These are phyloP conservation scores for Picus viridis DNA, from an alignment of 2,797 vertebrate species.

Conservation along the genomic window DNA sequence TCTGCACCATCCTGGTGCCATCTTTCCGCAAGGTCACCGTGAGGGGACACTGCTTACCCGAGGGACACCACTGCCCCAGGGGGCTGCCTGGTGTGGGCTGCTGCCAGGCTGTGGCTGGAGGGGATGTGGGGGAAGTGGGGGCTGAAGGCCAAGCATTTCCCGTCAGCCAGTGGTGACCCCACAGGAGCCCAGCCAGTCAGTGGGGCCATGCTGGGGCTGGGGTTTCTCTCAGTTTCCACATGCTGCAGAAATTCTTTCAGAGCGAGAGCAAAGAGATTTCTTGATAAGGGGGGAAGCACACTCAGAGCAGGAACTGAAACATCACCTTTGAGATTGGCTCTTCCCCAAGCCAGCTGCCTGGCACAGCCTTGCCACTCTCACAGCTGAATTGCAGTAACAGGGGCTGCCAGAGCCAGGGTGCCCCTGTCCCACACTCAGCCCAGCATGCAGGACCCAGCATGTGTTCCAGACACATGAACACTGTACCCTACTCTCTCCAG, in stretches of 20 bases:
- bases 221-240: not conserved
- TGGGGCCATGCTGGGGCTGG: not conserved
- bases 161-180: accelerated
- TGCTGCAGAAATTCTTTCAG: not conserved
- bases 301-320: conserved; percentile 13
- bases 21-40: not conserved
- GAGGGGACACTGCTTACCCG: not conserved
- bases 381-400: not conserved
- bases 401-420: accelerated
- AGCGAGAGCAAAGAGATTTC: not conserved
- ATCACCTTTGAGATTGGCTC: not conserved
- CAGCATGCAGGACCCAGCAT: accelerated
- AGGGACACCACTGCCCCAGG: accelerated
- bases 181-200: accelerated
- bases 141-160: not conserved
- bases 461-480: accelerated
- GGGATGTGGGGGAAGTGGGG: not conserved
- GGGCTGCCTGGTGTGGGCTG: not conserved
- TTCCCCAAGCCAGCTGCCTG: accelerated
- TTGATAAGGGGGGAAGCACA: not conserved
- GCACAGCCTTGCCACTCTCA: not conserved
- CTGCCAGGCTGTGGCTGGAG: not conserved
- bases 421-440: not conserved
- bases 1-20: not conserved
- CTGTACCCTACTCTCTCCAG: not conserved